These are phyloP conservation scores for Etia nguti DNA, from an alignment of 2,113 vertebrate genomes.

Conservation along the genomic window DNA sequence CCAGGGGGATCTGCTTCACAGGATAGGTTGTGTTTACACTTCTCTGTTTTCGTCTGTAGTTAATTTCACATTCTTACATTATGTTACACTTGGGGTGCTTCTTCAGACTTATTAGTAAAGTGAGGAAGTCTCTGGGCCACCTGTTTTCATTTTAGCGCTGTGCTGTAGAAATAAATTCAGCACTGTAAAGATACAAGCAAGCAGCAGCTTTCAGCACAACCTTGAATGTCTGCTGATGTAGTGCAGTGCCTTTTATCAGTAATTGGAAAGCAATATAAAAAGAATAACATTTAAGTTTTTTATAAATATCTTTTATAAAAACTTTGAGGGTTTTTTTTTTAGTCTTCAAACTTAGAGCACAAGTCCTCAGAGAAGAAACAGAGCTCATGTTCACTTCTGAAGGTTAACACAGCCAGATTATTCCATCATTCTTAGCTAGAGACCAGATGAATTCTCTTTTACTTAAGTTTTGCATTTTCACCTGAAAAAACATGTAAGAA, in stretches of 20 bases:
- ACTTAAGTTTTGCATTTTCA: background rate
- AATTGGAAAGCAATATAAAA: background rate
- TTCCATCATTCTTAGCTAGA: background rate
- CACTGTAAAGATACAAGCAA: background rate
- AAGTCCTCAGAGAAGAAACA: background rate
- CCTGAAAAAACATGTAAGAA: background rate
- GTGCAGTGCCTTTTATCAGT: background rate
- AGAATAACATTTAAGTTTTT: background rate
- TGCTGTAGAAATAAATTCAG: background rate
- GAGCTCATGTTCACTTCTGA: background rate
- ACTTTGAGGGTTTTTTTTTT: fast-evolving
- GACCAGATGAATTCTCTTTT: background rate
- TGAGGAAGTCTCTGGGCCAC: background rate
- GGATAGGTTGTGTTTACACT: background rate
- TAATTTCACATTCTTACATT: background rate
- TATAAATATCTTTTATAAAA: background rate
- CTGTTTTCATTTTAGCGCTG: background rate
- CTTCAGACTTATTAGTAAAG: background rate
- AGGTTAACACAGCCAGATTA: background rate
- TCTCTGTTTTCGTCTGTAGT: background rate
- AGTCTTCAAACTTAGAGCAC: background rate
- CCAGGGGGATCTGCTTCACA: background rate
- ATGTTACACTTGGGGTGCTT: background rate
- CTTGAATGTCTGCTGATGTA: background rate
- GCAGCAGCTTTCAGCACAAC: background rate